Percentiles rank a stretch among this genome's conserved stretches.
Evolutionary conservation across 2,113 vertebrate species (phyloP).

Genomic region (Echinops telfairi): DNA sequence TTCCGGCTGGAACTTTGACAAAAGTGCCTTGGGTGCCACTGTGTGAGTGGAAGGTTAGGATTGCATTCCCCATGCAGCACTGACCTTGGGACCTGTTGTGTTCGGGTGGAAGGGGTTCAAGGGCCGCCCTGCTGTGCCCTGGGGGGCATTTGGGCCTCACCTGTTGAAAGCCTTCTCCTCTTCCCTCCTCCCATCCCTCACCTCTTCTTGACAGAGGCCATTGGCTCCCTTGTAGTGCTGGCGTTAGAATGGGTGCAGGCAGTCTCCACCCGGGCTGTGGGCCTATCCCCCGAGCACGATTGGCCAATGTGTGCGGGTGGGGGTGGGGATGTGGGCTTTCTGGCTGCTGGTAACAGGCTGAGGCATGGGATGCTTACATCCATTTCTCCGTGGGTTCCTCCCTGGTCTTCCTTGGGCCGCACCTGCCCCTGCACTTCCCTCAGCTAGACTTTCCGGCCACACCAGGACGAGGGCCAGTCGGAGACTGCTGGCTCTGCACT

Average conservation of each 20-base stretch:
- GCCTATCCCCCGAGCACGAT: too few relatives aligned
- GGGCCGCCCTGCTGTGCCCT: neutral
- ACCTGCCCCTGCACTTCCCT: neutral
- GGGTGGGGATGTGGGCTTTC: neutral
- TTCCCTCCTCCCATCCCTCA: too few relatives aligned
- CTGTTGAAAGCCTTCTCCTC: neutral
- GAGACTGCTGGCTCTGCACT: neutral
- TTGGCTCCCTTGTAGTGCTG: neutral
- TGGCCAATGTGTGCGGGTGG: neutral
- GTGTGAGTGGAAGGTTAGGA: neutral
- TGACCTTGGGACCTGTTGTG: neutral
- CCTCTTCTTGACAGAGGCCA: neutral
- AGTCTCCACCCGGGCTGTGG: too few relatives aligned
- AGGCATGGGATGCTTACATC: neutral
- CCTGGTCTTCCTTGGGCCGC: neutral
- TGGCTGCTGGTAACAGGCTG: neutral
- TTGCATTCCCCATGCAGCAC: neutral
- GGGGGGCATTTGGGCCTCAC: neutral
- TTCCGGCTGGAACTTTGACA: neutral
- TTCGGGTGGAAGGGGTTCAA: neutral
- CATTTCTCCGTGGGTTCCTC: accelerated
- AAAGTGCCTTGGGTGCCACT: constrained; percentile 42
- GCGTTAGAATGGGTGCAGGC: too few relatives aligned
- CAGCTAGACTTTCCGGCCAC: accelerated
- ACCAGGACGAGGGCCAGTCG: neutral